Conservation (phyloP, 2,888 invertebrate species). For the Dusona sp. region DNA sequence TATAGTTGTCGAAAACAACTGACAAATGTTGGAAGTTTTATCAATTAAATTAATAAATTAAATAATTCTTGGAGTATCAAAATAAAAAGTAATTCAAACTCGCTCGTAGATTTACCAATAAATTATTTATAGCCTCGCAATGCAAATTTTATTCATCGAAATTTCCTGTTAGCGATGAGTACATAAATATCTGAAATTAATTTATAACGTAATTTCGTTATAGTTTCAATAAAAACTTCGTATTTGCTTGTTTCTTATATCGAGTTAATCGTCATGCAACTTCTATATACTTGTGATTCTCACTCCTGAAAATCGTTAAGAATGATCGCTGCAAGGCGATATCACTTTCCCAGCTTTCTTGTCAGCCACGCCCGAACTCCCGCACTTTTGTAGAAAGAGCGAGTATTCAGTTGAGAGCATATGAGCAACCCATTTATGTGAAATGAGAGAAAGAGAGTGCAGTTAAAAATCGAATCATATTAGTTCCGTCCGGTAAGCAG, state of each 20-base stretch:
- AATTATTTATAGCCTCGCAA: neutral
- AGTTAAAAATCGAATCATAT: conserved; percentile 42
- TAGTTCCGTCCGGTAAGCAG: conserved; percentile 41
- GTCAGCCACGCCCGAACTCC: conserved; percentile 74
- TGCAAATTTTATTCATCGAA: neutral
- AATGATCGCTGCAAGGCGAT: conserved; percentile 60
- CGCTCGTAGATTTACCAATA: neutral
- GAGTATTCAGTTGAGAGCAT: conserved; percentile 22
- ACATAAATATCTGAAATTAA: neutral
- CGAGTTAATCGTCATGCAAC: conserved; percentile 33
- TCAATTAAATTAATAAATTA: neutral
- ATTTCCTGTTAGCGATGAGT: neutral
- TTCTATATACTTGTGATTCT: conserved; percentile 10
- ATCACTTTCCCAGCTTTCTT: conserved; percentile 78
- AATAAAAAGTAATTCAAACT: neutral
- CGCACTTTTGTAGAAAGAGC: conserved; percentile 63
- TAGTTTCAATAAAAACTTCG: neutral
- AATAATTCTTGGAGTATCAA: neutral
- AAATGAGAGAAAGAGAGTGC: conserved; percentile 44
- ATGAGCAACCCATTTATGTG: conserved; percentile 6
- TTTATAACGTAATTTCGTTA: neutral
- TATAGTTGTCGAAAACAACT: neutral
- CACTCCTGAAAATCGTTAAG: conserved; percentile 18
- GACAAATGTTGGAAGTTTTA: neutral
- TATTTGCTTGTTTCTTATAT: neutral